Evolutionary conservation across 2,113 vertebrate genomes (phyloP), one percentile per base, ranked within the genome.

Genomic region (Oncorhynchus nerka): DNA sequence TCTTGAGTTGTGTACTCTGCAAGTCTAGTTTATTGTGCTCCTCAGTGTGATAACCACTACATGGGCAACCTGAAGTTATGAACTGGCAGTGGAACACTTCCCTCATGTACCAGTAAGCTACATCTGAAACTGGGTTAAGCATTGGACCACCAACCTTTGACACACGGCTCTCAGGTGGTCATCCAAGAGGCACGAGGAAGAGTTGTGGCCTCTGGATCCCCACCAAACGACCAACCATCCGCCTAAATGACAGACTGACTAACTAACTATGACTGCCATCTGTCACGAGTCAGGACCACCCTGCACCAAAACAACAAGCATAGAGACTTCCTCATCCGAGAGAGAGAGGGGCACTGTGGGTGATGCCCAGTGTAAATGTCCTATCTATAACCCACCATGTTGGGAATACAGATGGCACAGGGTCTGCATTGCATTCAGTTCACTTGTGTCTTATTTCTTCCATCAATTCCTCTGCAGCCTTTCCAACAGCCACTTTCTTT

Each of bases 181-280:
- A 73, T 16, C 34, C 39, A 80, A 30, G 59, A 68, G 16, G 34
- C 72, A 77, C 71, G 71, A 71, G 74, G 74, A 45, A 81, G 34
- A 51, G 55, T 78, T 61, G 69, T 55, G 69, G 22, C 51, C 61
- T 0, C 9, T 5, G 51, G 62, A 49, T 79, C 72, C 74, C 75
- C 59, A 68, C 74, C 19, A 34, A 62, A 69, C 16, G 4, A 62
- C 71, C 16, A 6, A 45, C 16, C 51, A 71, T 71, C 80, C 80
- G 76, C 78, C 45, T 85, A 79, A 85, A 75, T 83, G 86, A 86
- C 85, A 82, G 79, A 79, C 80, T 79, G 75, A 67, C 78, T 84
- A 79, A 67, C 78, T 84, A 79, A 82, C 81, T 79, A 81, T 83
- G 83, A 81, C 65, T 45, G 75, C 90, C 91, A 93, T 93, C 92